Conservation (phyloP, 1,140 invertebrate species). For the Orius insidiosus region DNA sequence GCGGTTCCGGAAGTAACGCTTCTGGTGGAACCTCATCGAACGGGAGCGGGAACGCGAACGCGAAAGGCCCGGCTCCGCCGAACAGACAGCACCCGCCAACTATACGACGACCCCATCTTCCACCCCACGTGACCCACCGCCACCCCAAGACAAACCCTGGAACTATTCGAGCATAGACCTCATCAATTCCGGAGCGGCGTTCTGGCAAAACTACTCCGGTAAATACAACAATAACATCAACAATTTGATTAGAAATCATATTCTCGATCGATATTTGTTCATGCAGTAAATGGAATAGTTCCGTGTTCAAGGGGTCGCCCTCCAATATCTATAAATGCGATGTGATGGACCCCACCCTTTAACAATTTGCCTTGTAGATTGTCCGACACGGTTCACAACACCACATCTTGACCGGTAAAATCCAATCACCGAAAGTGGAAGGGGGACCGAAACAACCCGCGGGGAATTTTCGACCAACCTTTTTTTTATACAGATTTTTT, state of each 20-base stretch:
- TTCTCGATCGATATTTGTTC: neutral
- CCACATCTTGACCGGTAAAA: conserved; percentile 11
- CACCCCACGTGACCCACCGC: conserved; percentile 22
- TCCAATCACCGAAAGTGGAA: conserved; percentile 4
- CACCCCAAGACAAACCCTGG: conserved; percentile 31
- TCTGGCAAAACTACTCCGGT: conserved; percentile 82
- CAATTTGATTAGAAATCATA: too few relatives aligned
- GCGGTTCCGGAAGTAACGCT: neutral
- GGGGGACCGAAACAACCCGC: too few relatives aligned
- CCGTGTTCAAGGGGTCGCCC: too few relatives aligned
- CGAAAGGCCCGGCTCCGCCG: conserved; percentile 11
- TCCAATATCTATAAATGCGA: too few relatives aligned
- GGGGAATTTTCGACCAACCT: too few relatives aligned
- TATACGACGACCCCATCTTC: conserved; percentile 20
- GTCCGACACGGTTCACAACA: conserved; percentile 7
- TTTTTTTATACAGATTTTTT: too few relatives aligned
- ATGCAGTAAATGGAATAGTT: too few relatives aligned
- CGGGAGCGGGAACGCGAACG: neutral
- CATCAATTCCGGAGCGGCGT: conserved; percentile 39
- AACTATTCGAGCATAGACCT: conserved; percentile 27
- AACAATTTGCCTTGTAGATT: conserved; percentile 12
- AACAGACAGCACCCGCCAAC: conserved; percentile 11
- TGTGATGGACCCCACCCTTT: neutral
- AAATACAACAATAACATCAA: conserved; percentile 9
- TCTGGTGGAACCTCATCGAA: too few relatives aligned